Evolutionary conservation across 2,797 vertebrate species (phyloP), one percentile per base, ranked within the genome.

Genomic region (Cossypha dichroa): DNA sequence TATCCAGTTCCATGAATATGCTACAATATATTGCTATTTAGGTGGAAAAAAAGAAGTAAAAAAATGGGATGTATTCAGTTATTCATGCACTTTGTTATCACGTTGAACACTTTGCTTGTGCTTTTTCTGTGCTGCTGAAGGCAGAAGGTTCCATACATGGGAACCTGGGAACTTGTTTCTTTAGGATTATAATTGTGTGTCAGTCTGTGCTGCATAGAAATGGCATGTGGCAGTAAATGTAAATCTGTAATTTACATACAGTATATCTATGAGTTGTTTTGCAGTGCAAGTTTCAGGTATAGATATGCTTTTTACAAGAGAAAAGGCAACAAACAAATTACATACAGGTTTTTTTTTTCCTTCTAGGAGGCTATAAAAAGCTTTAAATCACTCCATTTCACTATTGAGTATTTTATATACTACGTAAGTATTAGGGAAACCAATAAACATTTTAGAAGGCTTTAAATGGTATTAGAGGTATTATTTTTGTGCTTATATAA

Each of bases 361-460:
- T 92, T 91, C 60, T 89, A 40, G 36, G 92, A 51, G 68, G 51
- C 84, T 94, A 33, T 68, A 88, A 83, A 85, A 93, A 59, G 51
- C 72, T 68, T 88, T 91, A 91, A 93, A 93, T 92, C 82, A 72
- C 23, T 93, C 72, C 0, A 13, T 85, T 85, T 92, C 66, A 62
- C 66, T 58, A 62, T 0, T 90, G 60, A 85, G 64, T 94, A 77
- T 95, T 97, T 96, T 95, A 94, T 95, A 91, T 93, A 77, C 91
- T 90, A 76, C 25, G 34, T 19, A 92, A 76, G 87, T 89, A 94
- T 88, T 96, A 93, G 81, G 54, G 69, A 93, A 94, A 91, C 94
- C 91, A 95, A 96, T 95, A 94, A 96, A 95, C 43, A 85, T 95
- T 97, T 96, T 96, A 95, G 94, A 94, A 93, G 90, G 94, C 87